Percentiles rank a stretch among this genome's conserved stretches.
Conservation (phyloP, 2,888 invertebrate genomes). For the Aspidapion aeneum region DNA sequence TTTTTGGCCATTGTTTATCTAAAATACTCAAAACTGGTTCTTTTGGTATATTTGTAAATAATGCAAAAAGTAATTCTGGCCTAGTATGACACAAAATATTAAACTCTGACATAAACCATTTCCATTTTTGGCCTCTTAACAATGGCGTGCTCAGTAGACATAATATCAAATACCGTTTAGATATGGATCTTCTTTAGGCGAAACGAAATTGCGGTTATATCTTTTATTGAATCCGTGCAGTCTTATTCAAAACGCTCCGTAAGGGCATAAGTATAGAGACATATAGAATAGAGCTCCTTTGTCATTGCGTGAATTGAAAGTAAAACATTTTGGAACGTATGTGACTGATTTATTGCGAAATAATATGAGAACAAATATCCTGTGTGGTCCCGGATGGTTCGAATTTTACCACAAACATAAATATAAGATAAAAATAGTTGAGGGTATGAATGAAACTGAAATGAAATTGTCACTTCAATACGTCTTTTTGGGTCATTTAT, state of each 20-base stretch:
- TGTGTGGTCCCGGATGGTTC: conserved; percentile 29
- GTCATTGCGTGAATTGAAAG: neutral
- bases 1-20: too few relatives aligned
- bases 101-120: too few relatives aligned
- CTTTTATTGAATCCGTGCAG: conserved; percentile 14
- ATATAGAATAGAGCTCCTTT: neutral
- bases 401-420: conserved; percentile 19
- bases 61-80: too few relatives aligned
- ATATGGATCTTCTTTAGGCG: neutral
- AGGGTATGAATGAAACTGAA: neutral
- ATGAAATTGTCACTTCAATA: conserved; percentile 11
- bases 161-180: neutral
- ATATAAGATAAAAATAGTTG: neutral
- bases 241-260: conserved; percentile 10
- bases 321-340: neutral
- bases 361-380: conserved; percentile 32
- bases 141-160: neutral
- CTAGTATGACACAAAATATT: too few relatives aligned
- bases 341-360: conserved; percentile 32
- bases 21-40: too few relatives aligned
- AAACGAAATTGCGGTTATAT: conserved; percentile 16
- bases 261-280: neutral
- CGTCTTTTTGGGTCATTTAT: neutral
- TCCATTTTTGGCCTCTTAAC: neutral
- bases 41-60: too few relatives aligned